Evolutionary conservation across 2,888 invertebrate genomes (phyloP).

Genomic region (Sclerodermus sp.): DNA sequence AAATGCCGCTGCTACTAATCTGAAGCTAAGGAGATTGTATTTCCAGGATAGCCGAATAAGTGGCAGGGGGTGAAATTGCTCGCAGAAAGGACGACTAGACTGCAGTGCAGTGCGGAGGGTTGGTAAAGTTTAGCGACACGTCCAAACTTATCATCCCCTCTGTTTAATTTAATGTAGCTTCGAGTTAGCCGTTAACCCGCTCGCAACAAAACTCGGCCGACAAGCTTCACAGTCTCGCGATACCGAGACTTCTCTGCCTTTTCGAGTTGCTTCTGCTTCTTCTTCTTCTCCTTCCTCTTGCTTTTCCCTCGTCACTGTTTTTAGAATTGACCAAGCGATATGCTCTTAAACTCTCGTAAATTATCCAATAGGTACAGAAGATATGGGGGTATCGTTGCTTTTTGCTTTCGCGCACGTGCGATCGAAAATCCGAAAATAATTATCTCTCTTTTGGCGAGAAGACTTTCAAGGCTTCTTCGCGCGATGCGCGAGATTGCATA

Average conservation of each 20-base stretch:
- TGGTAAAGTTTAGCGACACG: conserved; percentile 42
- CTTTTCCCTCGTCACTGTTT: neutral
- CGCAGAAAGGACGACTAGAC: neutral
- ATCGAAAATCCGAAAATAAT: no score
- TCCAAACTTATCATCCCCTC: conserved; percentile 46
- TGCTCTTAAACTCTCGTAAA: no score
- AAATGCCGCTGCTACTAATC: no score
- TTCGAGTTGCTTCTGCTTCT: conserved; percentile 4
- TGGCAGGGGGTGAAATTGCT: conserved; percentile 9
- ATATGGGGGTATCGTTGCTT: no score
- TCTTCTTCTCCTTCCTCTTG: conserved; percentile 5
- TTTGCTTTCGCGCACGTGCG: no score
- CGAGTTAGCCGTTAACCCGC: conserved; percentile 44
- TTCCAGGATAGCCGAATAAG: conserved; percentile 22
- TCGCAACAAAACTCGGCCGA: conserved; percentile 34
- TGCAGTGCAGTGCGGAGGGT: neutral
- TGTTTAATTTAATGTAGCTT: conserved; percentile 51
- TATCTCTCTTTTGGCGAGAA: no score
- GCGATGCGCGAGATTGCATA: no score
- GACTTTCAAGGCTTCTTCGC: no score
- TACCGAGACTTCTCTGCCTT: conserved; percentile 4
- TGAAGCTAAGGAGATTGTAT: conserved; percentile 5
- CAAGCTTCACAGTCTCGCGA: conserved; percentile 27
- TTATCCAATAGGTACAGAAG: no score
- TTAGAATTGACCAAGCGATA: no score